Base-by-base conservation (phyloP, 2,888 invertebrate species). In the Teleogryllus oceanicus region DNA sequence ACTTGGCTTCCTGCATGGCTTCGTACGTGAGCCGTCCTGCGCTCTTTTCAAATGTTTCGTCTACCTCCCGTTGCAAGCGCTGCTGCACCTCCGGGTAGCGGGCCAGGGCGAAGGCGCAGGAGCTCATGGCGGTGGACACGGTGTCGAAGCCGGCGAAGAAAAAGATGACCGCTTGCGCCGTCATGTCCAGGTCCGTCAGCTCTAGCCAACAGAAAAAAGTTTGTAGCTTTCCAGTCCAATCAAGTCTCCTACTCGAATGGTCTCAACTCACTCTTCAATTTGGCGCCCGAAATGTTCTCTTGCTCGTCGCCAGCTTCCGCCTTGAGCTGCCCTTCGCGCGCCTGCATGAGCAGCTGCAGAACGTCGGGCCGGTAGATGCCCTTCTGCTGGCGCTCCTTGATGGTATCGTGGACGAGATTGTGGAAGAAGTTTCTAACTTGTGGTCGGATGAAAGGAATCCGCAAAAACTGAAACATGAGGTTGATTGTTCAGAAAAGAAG, bases 131-230 rank as follows among this genome's bases (percentile, higher is more conserved):
- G 13, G 62, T 18, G 13, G 62, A 62, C 18, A 62, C 18, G 2
- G 62, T 62, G 62, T 62, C 62, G 62, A 62, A 62, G 62, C 62
- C 62, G 13, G 62, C 62, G n/a, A 62, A 62, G 62, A 62, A 62
- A 10, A 62, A 62, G 62, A 62, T n/a, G n/a, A 62, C n/a, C 5
- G 62, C 62, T 62, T 62, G 62, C 62, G 62, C 62, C 13, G 62
- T 62, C n/a, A 62, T 62, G 62, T 62, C 62, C 3, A 18, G 13
- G 5, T 62, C 62, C n/a, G 62, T 18, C n/a, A 62, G n/a, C n/a
- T 62, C 62, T 62, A 8, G 8, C 37, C 5, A 37, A 37, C 37
- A 37, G 37, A 37, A 37, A 37, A 8, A 37, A 5, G 8, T 37
- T 37, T 5, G 37, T 37, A 37, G 8, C 37, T 37, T 37, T 37